Evolutionary conservation across 2,888 invertebrate species (phyloP), one percentile per base, ranked within the genome.

Genomic region (Mimas tiliae): DNA sequence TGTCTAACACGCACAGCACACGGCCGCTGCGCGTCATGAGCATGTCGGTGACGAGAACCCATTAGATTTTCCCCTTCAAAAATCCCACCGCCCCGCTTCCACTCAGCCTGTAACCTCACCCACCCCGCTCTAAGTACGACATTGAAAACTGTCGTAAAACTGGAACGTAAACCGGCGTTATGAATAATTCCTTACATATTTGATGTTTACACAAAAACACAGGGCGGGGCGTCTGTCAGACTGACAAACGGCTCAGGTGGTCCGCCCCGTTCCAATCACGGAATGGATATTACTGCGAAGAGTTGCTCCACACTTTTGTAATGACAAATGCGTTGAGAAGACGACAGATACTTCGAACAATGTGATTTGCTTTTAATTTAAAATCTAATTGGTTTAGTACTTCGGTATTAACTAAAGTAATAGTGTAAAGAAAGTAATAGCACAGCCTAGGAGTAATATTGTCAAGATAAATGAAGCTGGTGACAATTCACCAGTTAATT

Each of bases 191-290:
- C 72, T 76, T 76, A 78, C 82, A 81, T 78, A 81, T 81, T 81
- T 81, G 81, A 81, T 82, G 80, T 78, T 76, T 81, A 75, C 76
- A 78, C 74, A 81, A 82, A 80, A 79, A 81, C 67, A 62, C 73
- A 70, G 75, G 71, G 76, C 69, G 71, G 75, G 70, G 76, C 69
- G 72, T 70, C 78, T 80, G 81, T 81, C 83, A 83, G 74, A 73
- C 74, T 83, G 85, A 82, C 79, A 81, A 79, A 80, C 75, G 83
- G 70, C 83, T 67, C 84, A 85, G 84, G 83, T 85, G 84, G 73
- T 72, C 73, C 74, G 68, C 74, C 72, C 76, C 71, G 76, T 74
- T 76, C 74, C 83, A 85, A 85, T 85, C 85, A 81, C 75, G 73
- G 74, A 76, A 80, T 80, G 79, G 77, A 80, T 81, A 83, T 84